phyloP scores from a whole-genome alignment of 2,113 vertebrate genomes.

The Mirounga angustirostris region DNA sequence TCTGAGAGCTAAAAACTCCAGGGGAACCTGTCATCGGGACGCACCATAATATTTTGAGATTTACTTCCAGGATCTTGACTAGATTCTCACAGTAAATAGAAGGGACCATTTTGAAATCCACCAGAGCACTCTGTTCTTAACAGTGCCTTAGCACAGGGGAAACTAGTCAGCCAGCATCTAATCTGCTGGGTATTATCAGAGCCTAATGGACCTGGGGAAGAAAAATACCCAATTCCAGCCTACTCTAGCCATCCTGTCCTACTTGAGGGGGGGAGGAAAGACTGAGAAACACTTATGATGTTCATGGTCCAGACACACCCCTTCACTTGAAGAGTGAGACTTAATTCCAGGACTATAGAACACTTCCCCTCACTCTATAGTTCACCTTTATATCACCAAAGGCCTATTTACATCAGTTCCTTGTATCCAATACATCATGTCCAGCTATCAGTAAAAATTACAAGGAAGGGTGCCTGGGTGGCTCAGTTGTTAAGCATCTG shows the following conservation, averaged over 20 bases:
- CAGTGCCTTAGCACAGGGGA: neutral
- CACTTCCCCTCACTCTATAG: rapidly evolving
- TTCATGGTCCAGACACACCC: neutral
- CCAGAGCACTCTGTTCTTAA: neutral
- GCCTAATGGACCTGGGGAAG: neutral
- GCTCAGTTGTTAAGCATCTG: no score
- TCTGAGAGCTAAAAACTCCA: neutral
- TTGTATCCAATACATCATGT: no score
- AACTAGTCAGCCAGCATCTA: neutral
- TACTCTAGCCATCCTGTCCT: neutral
- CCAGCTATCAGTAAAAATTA: neutral
- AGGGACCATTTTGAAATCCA: neutral
- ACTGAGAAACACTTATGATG: neutral
- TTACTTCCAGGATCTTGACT: neutral
- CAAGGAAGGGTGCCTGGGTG: no score
- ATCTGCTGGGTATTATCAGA: neutral
- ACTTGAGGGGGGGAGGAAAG: neutral
- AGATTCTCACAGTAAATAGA: neutral
- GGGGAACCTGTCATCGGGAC: neutral
- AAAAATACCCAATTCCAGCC: neutral
- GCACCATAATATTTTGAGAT: neutral
- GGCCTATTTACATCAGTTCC: neutral
- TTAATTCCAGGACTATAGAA: no score
- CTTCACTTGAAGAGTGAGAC: neutral
- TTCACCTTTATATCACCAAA: no score